Conservation (phyloP, 2,797 vertebrate genomes). For the Coranthus polyacanthus region DNA sequence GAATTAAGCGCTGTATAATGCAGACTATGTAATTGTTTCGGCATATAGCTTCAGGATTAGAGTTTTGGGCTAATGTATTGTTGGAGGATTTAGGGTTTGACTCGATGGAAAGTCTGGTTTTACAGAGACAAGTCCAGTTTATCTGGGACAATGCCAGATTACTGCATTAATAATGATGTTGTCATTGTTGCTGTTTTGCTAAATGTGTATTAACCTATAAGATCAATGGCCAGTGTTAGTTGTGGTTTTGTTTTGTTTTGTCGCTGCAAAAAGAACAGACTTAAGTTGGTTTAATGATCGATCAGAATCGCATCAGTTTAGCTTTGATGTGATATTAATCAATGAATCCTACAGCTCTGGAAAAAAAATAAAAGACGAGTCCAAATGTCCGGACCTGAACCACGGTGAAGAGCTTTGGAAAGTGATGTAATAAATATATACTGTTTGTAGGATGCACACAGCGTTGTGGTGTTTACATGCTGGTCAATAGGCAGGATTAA, state of each 20-base stretch:
- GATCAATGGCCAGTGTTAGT: constrained; percentile 32
- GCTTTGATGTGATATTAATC: too few species aligned
- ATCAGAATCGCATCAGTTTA: too few species aligned
- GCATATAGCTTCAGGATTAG: constrained; percentile 51
- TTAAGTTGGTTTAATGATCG: too few species aligned
- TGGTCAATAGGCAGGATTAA: constrained; percentile 58
- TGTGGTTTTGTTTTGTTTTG: constrained; percentile 21
- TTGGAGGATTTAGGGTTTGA: constrained; percentile 56
- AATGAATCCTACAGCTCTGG: too few species aligned
- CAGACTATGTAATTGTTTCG: constrained; percentile 47
- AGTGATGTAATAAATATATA: not conserved
- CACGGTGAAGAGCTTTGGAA: too few species aligned
- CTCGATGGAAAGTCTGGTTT: constrained; percentile 1
- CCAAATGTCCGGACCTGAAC: too few species aligned
- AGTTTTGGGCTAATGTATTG: constrained; percentile 55
- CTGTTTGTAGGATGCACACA: not conserved
- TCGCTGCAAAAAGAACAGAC: not conserved
- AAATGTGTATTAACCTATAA: not conserved
- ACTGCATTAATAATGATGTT: constrained; percentile 42
- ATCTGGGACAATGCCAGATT: constrained; percentile 70
- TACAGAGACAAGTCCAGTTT: constrained; percentile 44
- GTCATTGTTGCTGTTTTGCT: constrained; percentile 16
- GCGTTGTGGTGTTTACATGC: constrained; percentile 41
- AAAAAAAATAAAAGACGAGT: too few species aligned
- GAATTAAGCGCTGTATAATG: constrained; percentile 3